phyloP scores from a whole-genome alignment of 2,888 invertebrate genomes.

The Lissocephala sabroskyi region DNA sequence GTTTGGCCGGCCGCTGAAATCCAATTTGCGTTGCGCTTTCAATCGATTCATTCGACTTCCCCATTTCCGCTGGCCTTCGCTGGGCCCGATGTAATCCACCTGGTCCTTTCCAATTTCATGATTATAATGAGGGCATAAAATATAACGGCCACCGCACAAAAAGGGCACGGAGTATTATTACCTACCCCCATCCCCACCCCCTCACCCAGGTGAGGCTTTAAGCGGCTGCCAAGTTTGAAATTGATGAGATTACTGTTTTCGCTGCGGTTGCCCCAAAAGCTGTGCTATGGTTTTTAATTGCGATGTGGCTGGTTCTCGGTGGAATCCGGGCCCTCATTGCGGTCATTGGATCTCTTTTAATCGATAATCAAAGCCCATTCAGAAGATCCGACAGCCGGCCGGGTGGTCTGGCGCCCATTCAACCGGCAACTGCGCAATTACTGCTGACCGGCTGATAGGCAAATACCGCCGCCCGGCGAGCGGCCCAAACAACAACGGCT shows the following conservation, averaged over 20 bases:
- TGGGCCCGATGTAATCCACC: background rate
- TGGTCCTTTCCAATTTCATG: slow-evolving; percentile 32
- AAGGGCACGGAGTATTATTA: no score
- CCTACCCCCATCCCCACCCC: no score
- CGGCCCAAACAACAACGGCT: background rate
- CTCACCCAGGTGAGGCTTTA: slow-evolving; percentile 22
- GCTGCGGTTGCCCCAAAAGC: slow-evolving; percentile 10
- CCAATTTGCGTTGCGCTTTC: slow-evolving; percentile 38
- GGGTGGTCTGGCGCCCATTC: no score
- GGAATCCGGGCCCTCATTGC: slow-evolving; percentile 8
- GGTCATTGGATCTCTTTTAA: slow-evolving; percentile 26
- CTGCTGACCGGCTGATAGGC: slow-evolving; percentile 15
- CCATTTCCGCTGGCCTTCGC: slow-evolving; percentile 2
- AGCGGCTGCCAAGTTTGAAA: slow-evolving; percentile 17
- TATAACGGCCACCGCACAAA: background rate
- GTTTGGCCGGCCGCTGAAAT: slow-evolving; percentile 37
- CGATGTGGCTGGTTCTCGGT: background rate
- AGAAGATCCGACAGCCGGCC: no score
- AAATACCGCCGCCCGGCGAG: slow-evolving; percentile 14
- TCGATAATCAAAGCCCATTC: slow-evolving; percentile 24
- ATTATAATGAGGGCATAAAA: slow-evolving; percentile 46
- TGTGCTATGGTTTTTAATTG: slow-evolving; percentile 2
- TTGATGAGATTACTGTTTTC: slow-evolving; percentile 2
- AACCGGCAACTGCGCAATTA: slow-evolving; percentile 54
- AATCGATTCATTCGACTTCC: slow-evolving; percentile 23